phyloP scores from a whole-genome alignment of 2,113 vertebrate genomes.

The Triplophysa siluroides region DNA sequence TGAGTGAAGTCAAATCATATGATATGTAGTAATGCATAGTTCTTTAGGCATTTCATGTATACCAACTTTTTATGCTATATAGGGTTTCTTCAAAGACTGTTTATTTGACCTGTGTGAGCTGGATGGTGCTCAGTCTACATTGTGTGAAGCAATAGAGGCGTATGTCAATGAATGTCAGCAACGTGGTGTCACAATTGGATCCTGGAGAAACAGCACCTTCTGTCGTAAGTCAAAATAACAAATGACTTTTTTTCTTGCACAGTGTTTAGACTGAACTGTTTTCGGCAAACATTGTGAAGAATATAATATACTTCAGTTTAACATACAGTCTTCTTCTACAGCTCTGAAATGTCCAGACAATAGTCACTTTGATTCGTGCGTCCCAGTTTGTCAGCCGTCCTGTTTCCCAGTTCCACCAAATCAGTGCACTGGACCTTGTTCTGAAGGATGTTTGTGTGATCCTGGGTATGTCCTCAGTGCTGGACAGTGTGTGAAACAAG shows the following conservation, averaged over 20 bases:
- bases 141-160: constrained; percentile 76
- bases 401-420: constrained; percentile 56
- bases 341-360: constrained; percentile 68
- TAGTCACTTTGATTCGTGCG: constrained; percentile 73
- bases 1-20: constrained; percentile 50
- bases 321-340: constrained; percentile 42
- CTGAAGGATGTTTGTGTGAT: constrained; percentile 75
- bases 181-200: constrained; percentile 71
- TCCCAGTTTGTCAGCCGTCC: constrained; percentile 65
- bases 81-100: constrained; percentile 74
- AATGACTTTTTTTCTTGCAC: background rate
- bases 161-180: constrained; percentile 77
- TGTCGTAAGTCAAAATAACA: constrained; percentile 66
- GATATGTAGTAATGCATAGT: too few species aligned
- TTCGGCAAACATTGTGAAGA: background rate
- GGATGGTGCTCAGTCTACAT: constrained; percentile 64
- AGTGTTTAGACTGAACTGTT: background rate
- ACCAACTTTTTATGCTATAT: background rate
- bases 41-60: background rate
- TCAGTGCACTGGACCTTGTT: constrained; percentile 67
- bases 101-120: constrained; percentile 76
- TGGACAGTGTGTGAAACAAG: constrained; percentile 66
- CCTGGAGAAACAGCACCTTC: constrained; percentile 77
- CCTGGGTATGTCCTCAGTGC: constrained; percentile 73
- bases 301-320: background rate